phyloP scores from a whole-genome alignment of 2,888 invertebrate species.

The Folsomia manolachei region DNA sequence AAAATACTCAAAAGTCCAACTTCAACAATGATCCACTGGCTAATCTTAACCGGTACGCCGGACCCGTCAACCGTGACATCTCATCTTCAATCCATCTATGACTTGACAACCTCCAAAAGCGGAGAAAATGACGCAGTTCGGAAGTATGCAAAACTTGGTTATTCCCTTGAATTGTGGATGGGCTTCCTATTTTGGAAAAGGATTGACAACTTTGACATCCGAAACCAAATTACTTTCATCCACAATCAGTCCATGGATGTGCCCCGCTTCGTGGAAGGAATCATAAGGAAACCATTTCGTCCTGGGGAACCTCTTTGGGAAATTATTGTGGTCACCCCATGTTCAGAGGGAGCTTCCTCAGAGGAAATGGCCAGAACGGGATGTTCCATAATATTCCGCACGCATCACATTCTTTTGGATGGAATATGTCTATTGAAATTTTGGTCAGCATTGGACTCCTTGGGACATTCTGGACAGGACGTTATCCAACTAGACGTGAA shows the following conservation, averaged over 20 bases:
- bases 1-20: neutral
- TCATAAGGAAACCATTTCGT: conserved; percentile 1
- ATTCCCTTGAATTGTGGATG: neutral
- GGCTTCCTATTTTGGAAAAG: conserved; percentile 8
- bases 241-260: neutral
- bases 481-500: too few relatives aligned
- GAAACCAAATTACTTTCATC: neutral
- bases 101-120: neutral
- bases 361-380: neutral
- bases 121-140: neutral
- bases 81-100: neutral
- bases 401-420: conserved; percentile 14
- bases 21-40: neutral
- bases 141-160: conserved; percentile 13
- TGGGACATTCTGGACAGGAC: too few relatives aligned
- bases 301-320: conserved; percentile 4
- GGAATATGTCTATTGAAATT: conserved; percentile 1
- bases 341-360: neutral
- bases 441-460: neutral
- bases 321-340: neutral
- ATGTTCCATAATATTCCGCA: neutral
- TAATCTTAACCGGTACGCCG: neutral
- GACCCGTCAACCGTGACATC: neutral
- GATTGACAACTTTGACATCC: neutral
- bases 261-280: neutral